Percentiles rank a stretch among this genome's conserved stretches.
Conservation (phyloP, 2,797 vertebrate species). For the Psittacula derbiana region DNA sequence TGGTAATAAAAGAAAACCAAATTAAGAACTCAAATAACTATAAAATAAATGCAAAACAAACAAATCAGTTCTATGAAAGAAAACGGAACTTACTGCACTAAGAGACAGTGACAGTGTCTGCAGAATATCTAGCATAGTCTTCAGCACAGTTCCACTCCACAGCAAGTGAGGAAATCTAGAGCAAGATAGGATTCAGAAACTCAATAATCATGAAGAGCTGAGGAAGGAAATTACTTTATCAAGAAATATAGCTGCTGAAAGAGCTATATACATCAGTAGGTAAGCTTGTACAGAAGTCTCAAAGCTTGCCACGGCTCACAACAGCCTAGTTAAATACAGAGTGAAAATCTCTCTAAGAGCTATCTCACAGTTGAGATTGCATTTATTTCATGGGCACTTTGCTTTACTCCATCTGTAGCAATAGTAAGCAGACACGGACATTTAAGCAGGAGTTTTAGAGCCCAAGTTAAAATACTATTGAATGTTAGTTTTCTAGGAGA, state of each 20-base stretch:
- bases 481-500: not conserved
- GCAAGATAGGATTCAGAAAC: not conserved
- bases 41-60: not conserved
- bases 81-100: slow-evolving; percentile 85
- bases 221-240: not conserved
- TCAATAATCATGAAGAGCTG: not conserved
- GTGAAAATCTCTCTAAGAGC: not conserved
- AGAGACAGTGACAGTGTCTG: slow-evolving; percentile 94
- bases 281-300: not conserved
- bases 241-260: not conserved
- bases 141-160: slow-evolving; percentile 96
- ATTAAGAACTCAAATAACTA: not conserved
- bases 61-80: not conserved
- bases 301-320: not conserved
- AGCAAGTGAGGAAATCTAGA: slow-evolving; percentile 93
- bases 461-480: not conserved
- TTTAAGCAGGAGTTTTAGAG: not conserved
- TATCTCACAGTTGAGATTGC: fast-evolving
- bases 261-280: not conserved
- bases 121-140: slow-evolving; percentile 97
- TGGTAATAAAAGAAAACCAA: not conserved
- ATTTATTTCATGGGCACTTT: not conserved
- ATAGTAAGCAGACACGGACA: not conserved
- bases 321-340: not conserved
- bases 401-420: not conserved